Evolutionary conservation across 2,797 vertebrate species (phyloP).

Genomic region (Petrocephalus schoutedeni): DNA sequence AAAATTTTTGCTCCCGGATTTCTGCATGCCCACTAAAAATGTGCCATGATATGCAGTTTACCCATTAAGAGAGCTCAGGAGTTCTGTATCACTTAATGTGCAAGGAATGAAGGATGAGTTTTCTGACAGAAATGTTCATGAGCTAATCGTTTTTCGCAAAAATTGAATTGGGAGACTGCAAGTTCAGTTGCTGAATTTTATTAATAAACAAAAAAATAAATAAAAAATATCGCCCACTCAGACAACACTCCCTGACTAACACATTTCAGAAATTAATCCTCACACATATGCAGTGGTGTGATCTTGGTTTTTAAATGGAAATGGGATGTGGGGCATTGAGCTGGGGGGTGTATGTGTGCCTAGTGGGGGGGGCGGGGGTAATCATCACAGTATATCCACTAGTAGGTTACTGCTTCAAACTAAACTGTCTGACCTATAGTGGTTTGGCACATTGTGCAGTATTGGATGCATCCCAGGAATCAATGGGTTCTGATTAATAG

Average conservation of each 20-base stretch:
- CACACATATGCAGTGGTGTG: neutral
- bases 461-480: neutral
- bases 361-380: neutral
- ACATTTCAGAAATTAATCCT: neutral
- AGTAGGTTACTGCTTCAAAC: neutral
- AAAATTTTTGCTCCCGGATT: neutral
- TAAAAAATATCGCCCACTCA: neutral
- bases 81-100: neutral
- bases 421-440: neutral
- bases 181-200: too few relatives aligned
- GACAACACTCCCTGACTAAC: neutral
- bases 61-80: neutral
- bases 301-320: too few relatives aligned
- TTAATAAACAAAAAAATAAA: too few relatives aligned
- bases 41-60: neutral
- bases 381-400: neutral
- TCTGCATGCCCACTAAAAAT: neutral
- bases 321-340: neutral
- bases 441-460: neutral
- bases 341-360: neutral
- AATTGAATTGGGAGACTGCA: too few relatives aligned
- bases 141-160: neutral
- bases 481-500: neutral
- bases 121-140: neutral
- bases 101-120: neutral